Evolutionary conservation across 2,113 vertebrate species (phyloP).

Genomic region (Tretioscincus oriximinensis): DNA sequence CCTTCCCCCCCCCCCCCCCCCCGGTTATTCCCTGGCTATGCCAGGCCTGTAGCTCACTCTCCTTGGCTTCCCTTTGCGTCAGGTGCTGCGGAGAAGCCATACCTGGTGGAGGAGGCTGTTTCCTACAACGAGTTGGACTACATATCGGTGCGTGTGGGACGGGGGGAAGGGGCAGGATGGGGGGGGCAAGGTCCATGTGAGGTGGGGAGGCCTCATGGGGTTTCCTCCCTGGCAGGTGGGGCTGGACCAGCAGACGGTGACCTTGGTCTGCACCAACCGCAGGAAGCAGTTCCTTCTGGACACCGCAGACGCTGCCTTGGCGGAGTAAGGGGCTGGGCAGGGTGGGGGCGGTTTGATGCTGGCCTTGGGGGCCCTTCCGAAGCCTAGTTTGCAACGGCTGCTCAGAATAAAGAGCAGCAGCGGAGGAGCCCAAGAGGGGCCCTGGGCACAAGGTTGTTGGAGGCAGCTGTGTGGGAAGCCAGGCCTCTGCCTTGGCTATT

Average conservation of each 20-base stretch:
- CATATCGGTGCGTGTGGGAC: constrained; percentile 83
- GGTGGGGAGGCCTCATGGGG: neutral
- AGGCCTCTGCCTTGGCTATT: no score
- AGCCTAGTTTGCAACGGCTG: no score
- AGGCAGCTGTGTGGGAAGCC: no score
- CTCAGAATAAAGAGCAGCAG: no score
- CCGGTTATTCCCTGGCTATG: no score
- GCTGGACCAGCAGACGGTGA: constrained; percentile 91
- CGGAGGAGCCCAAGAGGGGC: no score
- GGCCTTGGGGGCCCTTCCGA: no score
- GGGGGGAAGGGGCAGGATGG: neutral
- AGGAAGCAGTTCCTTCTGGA: constrained; percentile 94
- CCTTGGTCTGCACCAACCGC: constrained; percentile 90
- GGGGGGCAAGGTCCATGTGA: neutral
- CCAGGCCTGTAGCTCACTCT: neutral
- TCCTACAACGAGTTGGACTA: constrained; percentile 97
- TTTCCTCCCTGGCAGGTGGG: constrained; percentile 81
- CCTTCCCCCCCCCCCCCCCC: neutral
- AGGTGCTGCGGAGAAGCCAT: constrained; percentile 97
- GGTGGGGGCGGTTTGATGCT: accelerated
- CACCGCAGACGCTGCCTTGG: constrained; percentile 85
- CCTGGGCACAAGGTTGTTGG: no score
- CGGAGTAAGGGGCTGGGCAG: constrained; percentile 75
- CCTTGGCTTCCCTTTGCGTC: constrained; percentile 27
- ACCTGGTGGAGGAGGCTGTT: constrained; percentile 92